Evolutionary conservation across 2,888 invertebrate genomes (phyloP).

Genomic region (Phania funesta): DNA sequence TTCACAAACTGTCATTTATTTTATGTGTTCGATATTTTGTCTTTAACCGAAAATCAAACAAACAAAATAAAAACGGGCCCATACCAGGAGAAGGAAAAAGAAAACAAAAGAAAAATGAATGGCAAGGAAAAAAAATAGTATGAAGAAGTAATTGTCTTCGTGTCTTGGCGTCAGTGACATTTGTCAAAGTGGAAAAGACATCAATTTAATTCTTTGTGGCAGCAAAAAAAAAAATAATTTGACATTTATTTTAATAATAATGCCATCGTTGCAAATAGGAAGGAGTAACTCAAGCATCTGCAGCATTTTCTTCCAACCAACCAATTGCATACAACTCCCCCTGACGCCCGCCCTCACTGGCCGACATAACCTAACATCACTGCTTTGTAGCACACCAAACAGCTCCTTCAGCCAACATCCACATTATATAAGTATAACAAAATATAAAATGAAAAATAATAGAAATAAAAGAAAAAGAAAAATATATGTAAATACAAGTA

Average conservation of each 20-base stretch:
- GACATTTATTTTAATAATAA: slow-evolving; percentile 59
- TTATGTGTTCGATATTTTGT: slow-evolving; percentile 61
- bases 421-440: slow-evolving; percentile 56
- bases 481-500: background rate
- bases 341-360: background rate
- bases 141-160: slow-evolving; percentile 44
- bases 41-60: slow-evolving; percentile 11
- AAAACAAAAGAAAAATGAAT: background rate
- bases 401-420: slow-evolving; percentile 22
- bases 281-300: slow-evolving; percentile 57
- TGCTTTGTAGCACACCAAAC: slow-evolving; percentile 7
- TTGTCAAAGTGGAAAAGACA: slow-evolving; percentile 65
- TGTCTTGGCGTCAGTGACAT: slow-evolving; percentile 64
- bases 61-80: background rate
- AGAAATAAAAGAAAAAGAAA: slow-evolving; percentile 14
- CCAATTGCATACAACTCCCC: background rate
- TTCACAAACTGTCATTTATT: slow-evolving; percentile 61
- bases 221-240: slow-evolving; percentile 52
- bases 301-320: slow-evolving; percentile 19
- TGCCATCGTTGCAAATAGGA: slow-evolving; percentile 52
- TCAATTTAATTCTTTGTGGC: slow-evolving; percentile 63
- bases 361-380: background rate
- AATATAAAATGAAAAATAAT: slow-evolving; percentile 6
- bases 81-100: background rate
- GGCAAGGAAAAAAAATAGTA: background rate